These are phyloP conservation scores for Eilema caniola DNA, from an alignment of 2,888 invertebrate species.

Conservation along the genomic window DNA sequence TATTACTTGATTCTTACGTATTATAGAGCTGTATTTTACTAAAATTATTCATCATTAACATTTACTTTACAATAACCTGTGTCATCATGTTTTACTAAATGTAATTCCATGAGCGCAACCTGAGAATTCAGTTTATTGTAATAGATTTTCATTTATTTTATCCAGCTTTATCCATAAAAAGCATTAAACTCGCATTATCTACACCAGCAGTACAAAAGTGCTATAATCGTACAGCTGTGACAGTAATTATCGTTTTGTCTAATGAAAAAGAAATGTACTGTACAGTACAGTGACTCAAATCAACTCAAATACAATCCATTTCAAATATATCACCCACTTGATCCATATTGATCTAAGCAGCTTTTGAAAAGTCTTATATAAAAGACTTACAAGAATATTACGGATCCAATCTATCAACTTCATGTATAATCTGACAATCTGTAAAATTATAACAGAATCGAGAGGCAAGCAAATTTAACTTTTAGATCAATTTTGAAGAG, in stretches of 20 bases:
- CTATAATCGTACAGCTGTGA: not conserved
- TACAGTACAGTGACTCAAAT: not conserved
- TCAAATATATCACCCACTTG: not conserved
- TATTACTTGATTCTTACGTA: no score
- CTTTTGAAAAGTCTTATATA: not conserved
- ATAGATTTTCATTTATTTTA: not conserved
- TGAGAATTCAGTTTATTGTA: not conserved
- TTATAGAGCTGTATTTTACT: not conserved
- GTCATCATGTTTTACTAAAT: not conserved
- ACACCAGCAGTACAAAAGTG: not conserved
- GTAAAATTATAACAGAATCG: slow-evolving; percentile 17
- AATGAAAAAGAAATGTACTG: not conserved
- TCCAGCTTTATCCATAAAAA: not conserved
- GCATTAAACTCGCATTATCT: not conserved
- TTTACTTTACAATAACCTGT: not conserved
- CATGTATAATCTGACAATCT: slow-evolving; percentile 16
- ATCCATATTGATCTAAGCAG: not conserved
- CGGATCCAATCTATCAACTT: slow-evolving; percentile 7
- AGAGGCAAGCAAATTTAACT: not conserved
- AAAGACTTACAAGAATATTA: not conserved
- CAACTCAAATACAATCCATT: not conserved
- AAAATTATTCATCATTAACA: not conserved
- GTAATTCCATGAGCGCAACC: not conserved
- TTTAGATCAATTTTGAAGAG: not conserved
- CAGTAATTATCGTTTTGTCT: not conserved